Evolutionary conservation across 2,113 vertebrate species (phyloP).

Genomic region (Craseonycteris thonglongyai): DNA sequence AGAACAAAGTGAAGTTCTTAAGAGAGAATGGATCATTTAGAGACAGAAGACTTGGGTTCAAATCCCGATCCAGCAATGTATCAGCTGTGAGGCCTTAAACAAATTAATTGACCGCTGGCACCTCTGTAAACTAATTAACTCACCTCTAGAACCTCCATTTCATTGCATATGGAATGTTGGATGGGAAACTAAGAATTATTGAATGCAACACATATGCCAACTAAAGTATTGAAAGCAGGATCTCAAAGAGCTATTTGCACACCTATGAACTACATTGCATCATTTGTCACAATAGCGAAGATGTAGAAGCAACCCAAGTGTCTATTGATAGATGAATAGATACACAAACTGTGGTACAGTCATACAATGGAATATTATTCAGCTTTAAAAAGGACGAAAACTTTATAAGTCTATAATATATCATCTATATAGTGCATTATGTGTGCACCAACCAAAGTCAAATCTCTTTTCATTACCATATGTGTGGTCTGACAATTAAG

Average conservation of each 20-base stretch:
- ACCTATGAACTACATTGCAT: accelerated
- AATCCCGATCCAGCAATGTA: accelerated
- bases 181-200: neutral
- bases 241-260: neutral
- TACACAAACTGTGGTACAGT: neutral
- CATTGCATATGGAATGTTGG: neutral
- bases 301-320: neutral
- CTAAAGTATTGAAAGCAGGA: neutral
- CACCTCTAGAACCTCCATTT: neutral
- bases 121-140: neutral
- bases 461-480: no score
- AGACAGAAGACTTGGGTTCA: neutral
- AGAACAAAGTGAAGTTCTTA: neutral
- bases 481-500: no score
- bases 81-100: neutral
- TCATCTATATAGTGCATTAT: no score
- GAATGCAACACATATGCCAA: neutral
- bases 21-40: neutral
- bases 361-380: neutral
- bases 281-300: neutral
- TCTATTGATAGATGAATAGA: neutral
- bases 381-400: neutral
- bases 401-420: no score
- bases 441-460: no score
- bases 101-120: neutral